A percentile compares a stretch with the other conserved stretches of the same genome.
Evolutionary conservation across 2,888 invertebrate genomes (phyloP).

Genomic region (Eilema depressum): DNA sequence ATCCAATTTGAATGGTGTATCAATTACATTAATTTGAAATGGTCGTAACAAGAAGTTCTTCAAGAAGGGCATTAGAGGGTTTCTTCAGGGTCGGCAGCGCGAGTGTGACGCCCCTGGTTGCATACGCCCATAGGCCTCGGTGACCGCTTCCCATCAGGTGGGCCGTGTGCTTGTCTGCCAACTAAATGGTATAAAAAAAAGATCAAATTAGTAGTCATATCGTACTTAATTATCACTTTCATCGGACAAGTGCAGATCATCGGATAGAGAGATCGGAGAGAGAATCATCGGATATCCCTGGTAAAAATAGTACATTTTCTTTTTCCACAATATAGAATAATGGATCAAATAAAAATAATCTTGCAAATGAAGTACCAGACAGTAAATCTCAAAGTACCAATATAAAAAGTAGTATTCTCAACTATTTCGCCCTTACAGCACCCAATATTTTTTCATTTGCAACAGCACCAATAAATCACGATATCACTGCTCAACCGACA

Average conservation of each 20-base stretch:
- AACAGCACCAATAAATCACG: constrained; percentile 49
- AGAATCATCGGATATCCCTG: background rate
- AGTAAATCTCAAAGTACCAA: constrained; percentile 7
- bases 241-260: background rate
- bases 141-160: too few relatives aligned
- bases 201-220: background rate
- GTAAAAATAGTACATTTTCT: background rate
- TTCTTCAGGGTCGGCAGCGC: too few relatives aligned
- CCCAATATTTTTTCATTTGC: constrained; percentile 30
- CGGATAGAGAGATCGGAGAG: too few relatives aligned
- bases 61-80: too few relatives aligned
- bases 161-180: too few relatives aligned
- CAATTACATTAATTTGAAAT: too few relatives aligned
- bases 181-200: too few relatives aligned
- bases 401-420: background rate
- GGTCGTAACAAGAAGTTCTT: too few relatives aligned
- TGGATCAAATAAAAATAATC: background rate
- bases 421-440: background rate
- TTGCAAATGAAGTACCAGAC: background rate
- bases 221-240: background rate
- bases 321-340: background rate
- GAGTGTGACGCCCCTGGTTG: too few relatives aligned
- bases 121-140: too few relatives aligned
- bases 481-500: constrained; percentile 47
- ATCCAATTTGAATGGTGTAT: too few relatives aligned